Conservation (phyloP, 1,140 invertebrate genomes). For the Bombus picipes region DNA sequence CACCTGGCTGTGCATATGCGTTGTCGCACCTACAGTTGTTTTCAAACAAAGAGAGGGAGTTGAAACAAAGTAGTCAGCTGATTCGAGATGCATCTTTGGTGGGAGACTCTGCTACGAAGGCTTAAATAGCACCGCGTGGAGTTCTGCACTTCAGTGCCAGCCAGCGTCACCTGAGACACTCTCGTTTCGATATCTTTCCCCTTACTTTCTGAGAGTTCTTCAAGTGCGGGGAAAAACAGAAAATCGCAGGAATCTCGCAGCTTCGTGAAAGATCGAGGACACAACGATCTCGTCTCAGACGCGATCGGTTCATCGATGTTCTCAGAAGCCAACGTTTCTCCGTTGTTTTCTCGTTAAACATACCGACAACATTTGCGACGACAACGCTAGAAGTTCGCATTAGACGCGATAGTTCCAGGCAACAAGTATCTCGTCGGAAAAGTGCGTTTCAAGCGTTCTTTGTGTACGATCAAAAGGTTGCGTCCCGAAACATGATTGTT, state of each 20-base stretch:
- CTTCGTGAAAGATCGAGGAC: constrained; percentile 17
- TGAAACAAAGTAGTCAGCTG: constrained; percentile 74
- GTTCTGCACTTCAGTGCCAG: constrained; percentile 75
- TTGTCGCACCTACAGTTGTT: constrained; percentile 68
- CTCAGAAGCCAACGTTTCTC: not conserved
- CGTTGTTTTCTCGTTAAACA: not conserved
- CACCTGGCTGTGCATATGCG: constrained; percentile 16
- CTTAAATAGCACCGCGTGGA: constrained; percentile 80
- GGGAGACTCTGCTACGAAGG: constrained; percentile 72
- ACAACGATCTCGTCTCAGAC: constrained; percentile 2
- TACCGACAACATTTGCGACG: not conserved
- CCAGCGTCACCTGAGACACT: constrained; percentile 65
- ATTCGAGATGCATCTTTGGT: constrained; percentile 69
- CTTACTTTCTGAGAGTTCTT: not conserved
- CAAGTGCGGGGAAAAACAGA: not conserved
- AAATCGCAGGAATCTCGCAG: not conserved
- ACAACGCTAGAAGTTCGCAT: not conserved
- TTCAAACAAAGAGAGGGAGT: constrained; percentile 78
- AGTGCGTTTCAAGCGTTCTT: not conserved
- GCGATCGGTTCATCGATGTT: constrained; percentile 21
- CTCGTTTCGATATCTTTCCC: not conserved
- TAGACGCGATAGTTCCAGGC: not conserved
- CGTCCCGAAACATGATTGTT: constrained; percentile 10
- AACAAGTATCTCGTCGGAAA: not conserved
- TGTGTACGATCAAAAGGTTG: not conserved